Percentiles rank a stretch among this genome's conserved stretches.
phyloP scores from a whole-genome alignment of 2,113 vertebrate species.

The Choloepus hoffmanni region DNA sequence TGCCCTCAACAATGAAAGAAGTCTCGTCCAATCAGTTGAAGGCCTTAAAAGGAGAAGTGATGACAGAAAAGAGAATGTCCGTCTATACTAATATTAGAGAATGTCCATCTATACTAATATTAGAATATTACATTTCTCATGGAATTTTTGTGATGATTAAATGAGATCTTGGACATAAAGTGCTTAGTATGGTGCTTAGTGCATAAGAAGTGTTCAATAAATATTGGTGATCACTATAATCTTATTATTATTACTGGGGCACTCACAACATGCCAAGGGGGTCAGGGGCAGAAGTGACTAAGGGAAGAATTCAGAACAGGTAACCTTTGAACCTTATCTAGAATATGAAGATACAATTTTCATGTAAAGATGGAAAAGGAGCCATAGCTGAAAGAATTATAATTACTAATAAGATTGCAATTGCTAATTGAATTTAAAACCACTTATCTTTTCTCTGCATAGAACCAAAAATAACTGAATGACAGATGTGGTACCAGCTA shows the following conservation, averaged over 20 bases:
- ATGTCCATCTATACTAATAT: too few relatives aligned
- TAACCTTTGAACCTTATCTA: neutral
- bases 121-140: neutral
- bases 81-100: too few relatives aligned
- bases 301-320: neutral
- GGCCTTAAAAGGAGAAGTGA: neutral
- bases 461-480: conserved; percentile 63
- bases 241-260: neutral
- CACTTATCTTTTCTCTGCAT: conserved; percentile 42
- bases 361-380: conserved; percentile 3
- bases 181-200: neutral
- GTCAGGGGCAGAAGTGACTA: neutral
- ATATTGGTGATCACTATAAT: neutral
- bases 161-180: neutral
- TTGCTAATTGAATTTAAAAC: conserved; percentile 47
- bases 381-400: neutral
- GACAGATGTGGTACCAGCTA: conserved; percentile 65
- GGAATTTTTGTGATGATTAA: neutral
- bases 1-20: too few relatives aligned
- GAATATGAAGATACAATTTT: neutral
- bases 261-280: neutral
- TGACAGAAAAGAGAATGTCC: too few relatives aligned
- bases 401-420: conserved; percentile 3
- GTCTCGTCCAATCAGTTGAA: too few relatives aligned
- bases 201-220: neutral